These are phyloP conservation scores for Mus musculus DNA, from an alignment of 2,113 vertebrate species.

Conservation along the genomic window GRCm39 chr5:101509501-101510000, in stretches of 20 bases:
- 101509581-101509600: no score
- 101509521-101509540: neutral
- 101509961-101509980: neutral
- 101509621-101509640: neutral
- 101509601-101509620: no score
- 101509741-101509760: neutral
- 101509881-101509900: neutral
- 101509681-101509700: neutral
- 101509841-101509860: neutral
- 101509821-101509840: neutral
- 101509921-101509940: neutral
- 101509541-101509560: neutral
- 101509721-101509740: neutral
- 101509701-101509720: neutral
- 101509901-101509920: neutral
- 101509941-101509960: neutral
- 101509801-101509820: neutral
- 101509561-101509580: neutral
- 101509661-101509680: neutral
- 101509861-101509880: neutral
- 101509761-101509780: neutral
- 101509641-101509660: neutral
- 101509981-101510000: neutral
- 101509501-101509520: neutral
- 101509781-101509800: neutral